These are phyloP conservation scores for Mus caroli DNA, from an alignment of 2,797 vertebrate species.

Conservation along the genomic window DNA sequence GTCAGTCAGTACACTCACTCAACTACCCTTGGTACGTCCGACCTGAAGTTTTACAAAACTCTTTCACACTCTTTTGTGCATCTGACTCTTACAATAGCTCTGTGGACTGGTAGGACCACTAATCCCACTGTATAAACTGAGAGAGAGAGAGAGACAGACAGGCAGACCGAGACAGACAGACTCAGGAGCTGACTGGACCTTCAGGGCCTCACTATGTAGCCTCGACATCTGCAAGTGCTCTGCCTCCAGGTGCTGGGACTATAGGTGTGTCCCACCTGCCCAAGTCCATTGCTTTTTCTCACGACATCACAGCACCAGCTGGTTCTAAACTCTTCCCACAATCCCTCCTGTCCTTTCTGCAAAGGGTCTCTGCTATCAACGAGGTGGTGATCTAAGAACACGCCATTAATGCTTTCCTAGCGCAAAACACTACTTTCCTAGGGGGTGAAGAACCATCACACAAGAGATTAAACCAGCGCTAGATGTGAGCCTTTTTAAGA, in stretches of 20 bases:
- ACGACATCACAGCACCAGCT: not conserved
- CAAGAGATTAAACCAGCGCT: not conserved
- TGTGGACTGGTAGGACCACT: not conserved
- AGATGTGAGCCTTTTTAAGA: not conserved
- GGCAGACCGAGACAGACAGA: too few relatives aligned
- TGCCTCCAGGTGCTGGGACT: not conserved
- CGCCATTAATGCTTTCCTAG: not conserved
- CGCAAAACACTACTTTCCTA: not conserved
- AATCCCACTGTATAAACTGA: slow-evolving; percentile 8
- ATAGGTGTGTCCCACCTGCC: too few relatives aligned
- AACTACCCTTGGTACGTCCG: not conserved
- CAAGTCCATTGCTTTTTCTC: slow-evolving; percentile 12
- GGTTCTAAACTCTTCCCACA: not conserved
- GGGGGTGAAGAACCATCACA: not conserved
- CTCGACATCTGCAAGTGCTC: not conserved
- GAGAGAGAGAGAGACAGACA: not conserved
- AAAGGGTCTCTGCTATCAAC: not conserved
- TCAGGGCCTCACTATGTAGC: not conserved
- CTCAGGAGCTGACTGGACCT: not conserved
- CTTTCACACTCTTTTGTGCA: not conserved
- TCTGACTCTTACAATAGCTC: not conserved
- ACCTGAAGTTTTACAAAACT: not conserved
- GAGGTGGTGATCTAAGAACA: not conserved
- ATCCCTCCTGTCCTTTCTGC: too few relatives aligned
- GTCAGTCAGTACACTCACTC: not conserved